Percentiles rank a stretch among this genome's conserved stretches.
phyloP scores from a whole-genome alignment of 1,140 invertebrate genomes.

The Ruditapes philippinarum region DNA sequence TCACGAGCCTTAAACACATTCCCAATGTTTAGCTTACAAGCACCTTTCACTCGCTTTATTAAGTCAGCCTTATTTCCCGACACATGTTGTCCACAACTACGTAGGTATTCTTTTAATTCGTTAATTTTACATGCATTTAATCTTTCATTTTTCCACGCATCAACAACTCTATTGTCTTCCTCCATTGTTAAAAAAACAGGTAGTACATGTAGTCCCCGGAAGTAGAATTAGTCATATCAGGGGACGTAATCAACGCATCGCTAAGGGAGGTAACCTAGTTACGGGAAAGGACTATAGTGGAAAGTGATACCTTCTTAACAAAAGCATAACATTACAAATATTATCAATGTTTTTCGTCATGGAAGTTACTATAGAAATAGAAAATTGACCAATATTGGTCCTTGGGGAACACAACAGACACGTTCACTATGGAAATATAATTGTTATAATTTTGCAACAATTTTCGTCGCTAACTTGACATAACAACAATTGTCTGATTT shows the following conservation, averaged over 20 bases:
- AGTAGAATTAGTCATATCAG: neutral
- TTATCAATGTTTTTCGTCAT: too few relatives aligned
- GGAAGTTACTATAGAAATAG: too few relatives aligned
- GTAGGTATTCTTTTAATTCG: constrained; percentile 21
- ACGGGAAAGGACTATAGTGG: constrained; percentile 19
- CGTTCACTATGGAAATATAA: too few relatives aligned
- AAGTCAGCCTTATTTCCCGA: constrained; percentile 16
- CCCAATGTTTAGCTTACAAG: too few relatives aligned
- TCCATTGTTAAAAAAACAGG: neutral
- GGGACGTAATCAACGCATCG: neutral
- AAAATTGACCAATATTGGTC: too few relatives aligned
- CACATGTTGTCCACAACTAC: constrained; percentile 27
- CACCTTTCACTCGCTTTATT: constrained; percentile 26
- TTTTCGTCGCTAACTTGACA: too few relatives aligned
- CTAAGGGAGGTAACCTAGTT: constrained; percentile 43
- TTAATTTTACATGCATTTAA: constrained; percentile 23
- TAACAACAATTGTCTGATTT: too few relatives aligned
- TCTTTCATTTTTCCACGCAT: constrained; percentile 31
- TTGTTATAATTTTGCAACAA: too few relatives aligned
- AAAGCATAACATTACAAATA: too few relatives aligned
- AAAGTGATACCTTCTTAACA: too few relatives aligned
- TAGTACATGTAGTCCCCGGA: neutral
- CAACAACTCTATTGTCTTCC: neutral
- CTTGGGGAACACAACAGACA: too few relatives aligned
- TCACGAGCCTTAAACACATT: too few relatives aligned